phyloP scores from a whole-genome alignment of 2,888 invertebrate genomes.

The Mimas tiliae region DNA sequence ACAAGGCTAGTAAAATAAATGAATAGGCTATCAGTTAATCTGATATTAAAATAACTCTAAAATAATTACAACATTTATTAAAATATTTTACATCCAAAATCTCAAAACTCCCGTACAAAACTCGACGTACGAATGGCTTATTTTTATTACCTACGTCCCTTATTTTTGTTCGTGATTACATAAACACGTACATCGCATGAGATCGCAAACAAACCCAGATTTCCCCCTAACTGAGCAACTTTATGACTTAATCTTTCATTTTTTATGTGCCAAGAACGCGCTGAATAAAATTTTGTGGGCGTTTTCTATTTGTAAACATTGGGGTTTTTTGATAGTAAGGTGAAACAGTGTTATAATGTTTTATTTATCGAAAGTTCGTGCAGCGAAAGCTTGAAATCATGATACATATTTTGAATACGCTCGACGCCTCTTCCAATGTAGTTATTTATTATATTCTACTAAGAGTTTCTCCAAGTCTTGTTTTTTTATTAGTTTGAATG shows the following conservation, averaged over 20 bases:
- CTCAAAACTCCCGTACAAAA: slow-evolving; percentile 26
- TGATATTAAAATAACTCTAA: no score
- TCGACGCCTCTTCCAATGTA: background rate
- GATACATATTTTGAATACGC: background rate
- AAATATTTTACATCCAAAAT: background rate
- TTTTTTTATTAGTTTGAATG: no score
- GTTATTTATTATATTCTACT: no score
- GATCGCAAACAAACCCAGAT: slow-evolving; percentile 50
- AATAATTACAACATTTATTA: no score
- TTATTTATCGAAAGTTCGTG: background rate
- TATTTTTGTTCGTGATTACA: slow-evolving; percentile 51
- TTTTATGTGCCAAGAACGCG: slow-evolving; percentile 43
- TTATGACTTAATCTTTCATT: slow-evolving; percentile 50
- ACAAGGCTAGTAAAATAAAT: no score
- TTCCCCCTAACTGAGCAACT: slow-evolving; percentile 40
- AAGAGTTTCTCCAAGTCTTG: no score
- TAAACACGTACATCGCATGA: slow-evolving; percentile 43
- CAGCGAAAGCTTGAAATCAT: background rate
- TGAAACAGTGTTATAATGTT: background rate
- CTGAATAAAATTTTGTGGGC: slow-evolving; percentile 27
- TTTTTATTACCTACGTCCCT: slow-evolving; percentile 46
- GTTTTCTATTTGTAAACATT: slow-evolving; percentile 19
- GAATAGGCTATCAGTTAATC: no score
- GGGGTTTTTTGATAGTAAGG: slow-evolving; percentile 21
- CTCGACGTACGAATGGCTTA: slow-evolving; percentile 40